A percentile compares a stretch with the other conserved stretches of the same genome.
Conservation (phyloP, 2,797 vertebrate genomes). For the Thamnophis elegans region DNA sequence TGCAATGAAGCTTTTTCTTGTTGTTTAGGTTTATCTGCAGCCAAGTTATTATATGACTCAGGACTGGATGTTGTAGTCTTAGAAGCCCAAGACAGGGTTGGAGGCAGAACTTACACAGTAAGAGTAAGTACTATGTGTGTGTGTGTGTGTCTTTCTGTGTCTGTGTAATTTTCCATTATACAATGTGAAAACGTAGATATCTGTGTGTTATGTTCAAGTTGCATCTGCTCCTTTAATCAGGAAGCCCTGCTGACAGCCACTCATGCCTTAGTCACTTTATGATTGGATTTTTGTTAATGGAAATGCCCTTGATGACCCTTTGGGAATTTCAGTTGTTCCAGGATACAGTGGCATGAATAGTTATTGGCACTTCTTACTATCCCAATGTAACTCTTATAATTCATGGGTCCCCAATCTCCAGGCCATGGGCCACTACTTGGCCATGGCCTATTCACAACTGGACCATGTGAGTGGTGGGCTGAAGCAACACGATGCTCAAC, state of each 20-base stretch:
- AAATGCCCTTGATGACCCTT: not conserved
- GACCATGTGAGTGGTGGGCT: not conserved
- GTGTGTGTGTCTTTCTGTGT: not conserved
- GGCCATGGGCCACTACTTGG: not conserved
- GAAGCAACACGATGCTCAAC: no score
- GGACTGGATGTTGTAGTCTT: conserved; percentile 86
- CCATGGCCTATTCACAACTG: not conserved
- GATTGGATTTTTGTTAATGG: not conserved
- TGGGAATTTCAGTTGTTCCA: not conserved
- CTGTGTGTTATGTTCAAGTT: not conserved
- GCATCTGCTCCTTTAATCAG: not conserved
- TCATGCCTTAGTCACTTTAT: not conserved
- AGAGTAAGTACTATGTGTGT: conserved; percentile 74
- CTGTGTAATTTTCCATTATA: not conserved
- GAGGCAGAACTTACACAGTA: conserved; percentile 90
- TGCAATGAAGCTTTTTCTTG: conserved; percentile 30
- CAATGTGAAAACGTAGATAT: not conserved
- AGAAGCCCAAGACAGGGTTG: conserved; percentile 91
- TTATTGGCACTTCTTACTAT: not conserved
- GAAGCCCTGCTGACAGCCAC: not conserved
- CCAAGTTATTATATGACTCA: conserved; percentile 84
- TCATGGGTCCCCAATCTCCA: not conserved
- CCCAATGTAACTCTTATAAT: not conserved
- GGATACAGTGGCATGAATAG: not conserved
- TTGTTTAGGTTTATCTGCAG: conserved; percentile 86